Evolutionary conservation across 2,888 invertebrate species (phyloP).

Genomic region (Ariolimax columbianus): DNA sequence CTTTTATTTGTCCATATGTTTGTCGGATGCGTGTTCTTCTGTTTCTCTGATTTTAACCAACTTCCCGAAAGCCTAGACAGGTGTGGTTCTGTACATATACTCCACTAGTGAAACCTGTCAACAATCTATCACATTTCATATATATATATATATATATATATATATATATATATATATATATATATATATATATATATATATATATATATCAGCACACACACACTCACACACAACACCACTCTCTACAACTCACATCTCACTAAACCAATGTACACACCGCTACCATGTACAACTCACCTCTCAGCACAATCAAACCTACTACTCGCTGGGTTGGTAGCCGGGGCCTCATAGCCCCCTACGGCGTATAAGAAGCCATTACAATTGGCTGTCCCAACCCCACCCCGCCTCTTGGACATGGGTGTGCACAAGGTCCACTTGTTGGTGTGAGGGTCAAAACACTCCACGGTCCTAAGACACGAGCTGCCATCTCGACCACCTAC

Average conservation of each 20-base stretch:
- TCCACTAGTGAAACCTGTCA: too few species aligned
- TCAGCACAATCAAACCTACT: conserved; percentile 93
- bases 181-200: conserved; percentile 14
- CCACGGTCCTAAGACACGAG: conserved; percentile 92
- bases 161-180: conserved; percentile 8
- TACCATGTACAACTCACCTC: conserved; percentile 81
- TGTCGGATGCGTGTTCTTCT: too few species aligned
- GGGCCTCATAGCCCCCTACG: conserved; percentile 95
- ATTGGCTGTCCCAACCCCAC: conserved; percentile 93
- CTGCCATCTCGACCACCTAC: conserved; percentile 95
- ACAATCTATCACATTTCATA: too few species aligned
- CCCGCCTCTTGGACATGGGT: conserved; percentile 90
- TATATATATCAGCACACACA: neutral
- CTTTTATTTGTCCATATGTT: too few species aligned
- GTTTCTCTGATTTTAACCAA: too few species aligned
- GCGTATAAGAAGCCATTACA: conserved; percentile 93
- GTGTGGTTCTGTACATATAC: too few species aligned
- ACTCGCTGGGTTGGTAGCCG: conserved; percentile 90
- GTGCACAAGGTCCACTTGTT: conserved; percentile 91
- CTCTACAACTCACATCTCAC: too few species aligned
- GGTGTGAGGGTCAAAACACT: conserved; percentile 89
- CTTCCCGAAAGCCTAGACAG: too few species aligned
- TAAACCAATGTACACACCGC: neutral
- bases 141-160: conserved; percentile 10
- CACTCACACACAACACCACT: too few species aligned